Evolutionary conservation across 2,113 vertebrate genomes (phyloP).

Genomic region (Montifringilla adamsi): DNA sequence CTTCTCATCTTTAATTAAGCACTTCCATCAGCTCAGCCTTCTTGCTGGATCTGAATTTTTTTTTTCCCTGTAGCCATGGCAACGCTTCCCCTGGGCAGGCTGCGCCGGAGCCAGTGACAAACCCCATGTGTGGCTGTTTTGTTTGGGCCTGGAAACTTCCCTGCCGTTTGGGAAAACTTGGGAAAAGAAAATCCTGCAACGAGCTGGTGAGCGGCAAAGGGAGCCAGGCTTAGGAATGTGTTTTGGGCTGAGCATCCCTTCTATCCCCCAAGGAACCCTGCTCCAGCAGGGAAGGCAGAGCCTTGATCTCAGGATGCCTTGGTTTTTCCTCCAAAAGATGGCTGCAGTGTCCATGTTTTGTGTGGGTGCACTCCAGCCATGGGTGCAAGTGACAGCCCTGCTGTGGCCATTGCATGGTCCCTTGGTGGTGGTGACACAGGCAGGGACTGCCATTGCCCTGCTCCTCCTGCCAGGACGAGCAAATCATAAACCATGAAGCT

Average conservation of each 20-base stretch:
- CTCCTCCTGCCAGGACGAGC: background rate
- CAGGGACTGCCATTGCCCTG: background rate
- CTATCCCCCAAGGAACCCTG: background rate
- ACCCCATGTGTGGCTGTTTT: background rate
- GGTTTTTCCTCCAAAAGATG: background rate
- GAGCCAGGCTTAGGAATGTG: accelerated
- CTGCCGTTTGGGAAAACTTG: background rate
- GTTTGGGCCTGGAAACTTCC: slow-evolving; percentile 31
- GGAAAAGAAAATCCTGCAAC: background rate
- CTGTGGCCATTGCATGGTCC: background rate
- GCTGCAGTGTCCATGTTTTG: accelerated
- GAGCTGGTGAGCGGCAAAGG: accelerated
- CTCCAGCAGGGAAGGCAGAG: background rate
- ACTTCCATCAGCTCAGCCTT: background rate
- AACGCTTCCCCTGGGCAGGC: background rate
- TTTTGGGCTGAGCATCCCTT: background rate
- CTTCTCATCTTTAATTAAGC: slow-evolving; percentile 56
- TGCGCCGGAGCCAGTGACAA: background rate
- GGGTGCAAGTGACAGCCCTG: background rate
- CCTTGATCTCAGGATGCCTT: background rate
- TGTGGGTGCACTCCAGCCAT: accelerated
- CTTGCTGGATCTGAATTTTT: background rate
- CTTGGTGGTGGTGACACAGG: background rate
- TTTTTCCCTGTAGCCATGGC: background rate
- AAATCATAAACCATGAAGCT: background rate